Evolutionary conservation across 2,797 vertebrate genomes (phyloP).

Genomic region (Naso thynnoides): DNA sequence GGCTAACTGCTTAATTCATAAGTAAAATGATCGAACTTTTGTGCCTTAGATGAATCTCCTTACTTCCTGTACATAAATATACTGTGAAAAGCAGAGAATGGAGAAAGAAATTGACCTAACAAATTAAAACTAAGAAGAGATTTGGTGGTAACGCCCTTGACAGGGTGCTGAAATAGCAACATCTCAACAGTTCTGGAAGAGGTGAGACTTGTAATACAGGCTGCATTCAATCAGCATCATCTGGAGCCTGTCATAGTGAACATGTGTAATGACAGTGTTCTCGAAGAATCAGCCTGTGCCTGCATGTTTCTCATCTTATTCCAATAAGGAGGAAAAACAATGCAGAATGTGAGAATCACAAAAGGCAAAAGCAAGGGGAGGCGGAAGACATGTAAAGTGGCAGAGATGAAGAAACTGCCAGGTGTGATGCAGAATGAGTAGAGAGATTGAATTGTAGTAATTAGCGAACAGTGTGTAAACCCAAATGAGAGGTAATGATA

Average conservation of each 20-base stretch:
- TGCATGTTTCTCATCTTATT: slow-evolving; percentile 41
- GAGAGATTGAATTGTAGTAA: neutral
- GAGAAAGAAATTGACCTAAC: neutral
- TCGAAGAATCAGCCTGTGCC: slow-evolving; percentile 31
- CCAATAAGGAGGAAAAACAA: slow-evolving; percentile 46
- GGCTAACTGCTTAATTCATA: neutral
- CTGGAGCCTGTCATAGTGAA: slow-evolving; percentile 49
- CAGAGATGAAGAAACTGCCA: slow-evolving; percentile 17
- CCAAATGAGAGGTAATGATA: neutral
- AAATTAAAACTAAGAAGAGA: neutral
- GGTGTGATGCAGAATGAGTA: slow-evolving; percentile 6
- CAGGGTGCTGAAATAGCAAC: slow-evolving; percentile 26
- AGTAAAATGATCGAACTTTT: slow-evolving; percentile 1
- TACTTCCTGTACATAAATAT: neutral
- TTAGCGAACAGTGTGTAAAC: neutral
- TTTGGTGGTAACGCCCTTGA: neutral
- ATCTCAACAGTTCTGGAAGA: slow-evolving; percentile 5
- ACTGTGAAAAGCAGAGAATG: neutral
- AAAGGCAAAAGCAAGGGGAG: neutral
- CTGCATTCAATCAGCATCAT: slow-evolving; percentile 53
- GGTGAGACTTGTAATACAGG: slow-evolving; percentile 18
- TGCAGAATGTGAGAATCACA: slow-evolving; percentile 34
- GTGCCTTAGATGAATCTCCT: neutral
- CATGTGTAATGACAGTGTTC: slow-evolving; percentile 46
- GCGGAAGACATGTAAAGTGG: slow-evolving; percentile 20